A percentile compares a stretch with the other conserved stretches of the same genome.
Conservation (phyloP, 2,888 invertebrate genomes). For the Mythimna lalbum region DNA sequence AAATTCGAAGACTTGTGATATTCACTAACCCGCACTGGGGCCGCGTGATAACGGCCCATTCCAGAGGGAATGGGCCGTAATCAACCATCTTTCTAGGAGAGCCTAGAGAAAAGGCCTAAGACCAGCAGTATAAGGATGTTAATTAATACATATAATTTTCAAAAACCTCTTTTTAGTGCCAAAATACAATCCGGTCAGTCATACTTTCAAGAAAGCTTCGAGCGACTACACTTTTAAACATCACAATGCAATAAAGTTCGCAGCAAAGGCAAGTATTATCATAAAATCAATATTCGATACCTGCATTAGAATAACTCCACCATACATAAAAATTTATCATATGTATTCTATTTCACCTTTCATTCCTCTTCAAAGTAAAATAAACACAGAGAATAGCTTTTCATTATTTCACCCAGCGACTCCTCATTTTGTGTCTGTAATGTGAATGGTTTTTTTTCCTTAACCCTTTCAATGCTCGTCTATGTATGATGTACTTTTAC, state of each 20-base stretch:
- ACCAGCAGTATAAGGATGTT: no score
- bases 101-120: no score
- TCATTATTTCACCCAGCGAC: constrained; percentile 66
- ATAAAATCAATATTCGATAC: constrained; percentile 77
- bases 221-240: constrained; percentile 13
- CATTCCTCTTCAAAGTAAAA: constrained; percentile 70
- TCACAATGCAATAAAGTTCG: constrained; percentile 21
- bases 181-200: not conserved
- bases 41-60: no score
- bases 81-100: no score
- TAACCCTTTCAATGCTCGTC: constrained; percentile 30
- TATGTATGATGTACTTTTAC: not conserved
- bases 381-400: constrained; percentile 71
- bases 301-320: constrained; percentile 70
- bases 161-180: no score
- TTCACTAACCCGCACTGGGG: no score
- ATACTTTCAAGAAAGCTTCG: not conserved
- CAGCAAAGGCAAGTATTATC: constrained; percentile 63
- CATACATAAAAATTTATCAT: constrained; percentile 40
- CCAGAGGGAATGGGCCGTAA: no score
- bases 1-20: no score
- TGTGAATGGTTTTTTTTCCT: constrained; percentile 43
- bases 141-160: no score
- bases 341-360: constrained; percentile 69
- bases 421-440: constrained; percentile 56